Percentiles rank a stretch among this genome's conserved stretches.
Evolutionary conservation across 2,888 invertebrate genomes (phyloP).

Genomic region (Phymatocera aterrima): DNA sequence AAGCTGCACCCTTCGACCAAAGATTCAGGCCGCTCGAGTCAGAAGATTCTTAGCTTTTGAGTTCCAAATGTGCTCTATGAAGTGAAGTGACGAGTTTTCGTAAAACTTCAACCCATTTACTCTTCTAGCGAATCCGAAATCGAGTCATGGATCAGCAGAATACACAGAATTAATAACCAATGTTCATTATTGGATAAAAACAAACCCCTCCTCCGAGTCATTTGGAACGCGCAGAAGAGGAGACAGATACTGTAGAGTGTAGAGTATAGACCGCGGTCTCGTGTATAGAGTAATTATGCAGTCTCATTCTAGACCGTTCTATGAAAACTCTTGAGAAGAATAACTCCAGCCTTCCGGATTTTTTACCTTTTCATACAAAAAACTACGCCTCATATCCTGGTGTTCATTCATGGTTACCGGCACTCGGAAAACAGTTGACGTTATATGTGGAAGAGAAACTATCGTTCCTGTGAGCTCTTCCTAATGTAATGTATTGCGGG

Average conservation of each 20-base stretch:
- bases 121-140: neutral
- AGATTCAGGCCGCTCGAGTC: constrained; percentile 32
- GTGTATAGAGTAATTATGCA: constrained; percentile 6
- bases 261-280: neutral
- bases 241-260: neutral
- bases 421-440: constrained; percentile 25
- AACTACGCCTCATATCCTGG: neutral
- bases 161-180: neutral
- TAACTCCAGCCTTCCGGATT: constrained; percentile 30
- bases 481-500: neutral
- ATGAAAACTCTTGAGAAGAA: constrained; percentile 2
- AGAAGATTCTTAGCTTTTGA: constrained; percentile 12
- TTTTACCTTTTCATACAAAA: constrained; percentile 11
- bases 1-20: constrained; percentile 49
- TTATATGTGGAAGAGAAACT: neutral
- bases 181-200: neutral
- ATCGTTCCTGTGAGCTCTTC: neutral
- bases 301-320: neutral
- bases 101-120: neutral
- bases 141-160: neutral
- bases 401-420: neutral
- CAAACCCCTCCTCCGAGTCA: neutral
- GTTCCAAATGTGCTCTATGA: neutral
- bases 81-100: neutral
- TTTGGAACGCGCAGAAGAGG: neutral